phyloP scores from a whole-genome alignment of 2,113 vertebrate genomes.

The Leptobrachium leishanense region DNA sequence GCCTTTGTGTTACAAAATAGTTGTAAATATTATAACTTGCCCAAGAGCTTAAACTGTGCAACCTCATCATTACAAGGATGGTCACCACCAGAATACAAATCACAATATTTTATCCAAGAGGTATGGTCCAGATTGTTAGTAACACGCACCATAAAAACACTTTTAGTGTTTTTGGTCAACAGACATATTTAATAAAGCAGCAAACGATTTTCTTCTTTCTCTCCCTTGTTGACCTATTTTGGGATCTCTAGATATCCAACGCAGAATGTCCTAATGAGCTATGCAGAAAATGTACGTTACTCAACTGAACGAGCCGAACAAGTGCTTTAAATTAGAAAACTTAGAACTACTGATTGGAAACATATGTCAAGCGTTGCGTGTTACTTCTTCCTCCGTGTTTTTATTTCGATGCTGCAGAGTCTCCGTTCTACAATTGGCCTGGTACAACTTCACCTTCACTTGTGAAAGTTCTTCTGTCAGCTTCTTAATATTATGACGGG shows the following conservation, averaged over 20 bases:
- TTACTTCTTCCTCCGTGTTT: slow-evolving; percentile 24
- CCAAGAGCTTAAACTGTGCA: slow-evolving; percentile 16
- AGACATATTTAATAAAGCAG: not conserved
- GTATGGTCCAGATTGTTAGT: not conserved
- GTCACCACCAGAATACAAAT: slow-evolving; percentile 5
- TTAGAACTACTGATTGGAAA: slow-evolving; percentile 22
- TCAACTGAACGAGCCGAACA: not conserved
- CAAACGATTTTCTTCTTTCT: not conserved
- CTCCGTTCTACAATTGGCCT: not conserved
- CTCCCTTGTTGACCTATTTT: not conserved
- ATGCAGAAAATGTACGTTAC: not conserved
- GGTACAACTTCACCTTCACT: not conserved
- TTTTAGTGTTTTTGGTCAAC: slow-evolving; percentile 19
- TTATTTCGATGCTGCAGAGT: slow-evolving; percentile 5
- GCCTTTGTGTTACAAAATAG: slow-evolving; percentile 17
- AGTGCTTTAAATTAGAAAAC: not conserved
- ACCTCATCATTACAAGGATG: not conserved
- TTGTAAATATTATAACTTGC: slow-evolving; percentile 14
- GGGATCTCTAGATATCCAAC: slow-evolving; percentile 18
- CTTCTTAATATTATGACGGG: not conserved
- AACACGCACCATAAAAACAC: not conserved
- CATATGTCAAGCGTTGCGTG: not conserved
- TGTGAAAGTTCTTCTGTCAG: slow-evolving; percentile 6
- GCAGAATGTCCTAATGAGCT: not conserved
- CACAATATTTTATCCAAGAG: slow-evolving; percentile 8